phyloP scores from a whole-genome alignment of 2,113 vertebrate species.

The Hemibagrus wyckioides region DNA sequence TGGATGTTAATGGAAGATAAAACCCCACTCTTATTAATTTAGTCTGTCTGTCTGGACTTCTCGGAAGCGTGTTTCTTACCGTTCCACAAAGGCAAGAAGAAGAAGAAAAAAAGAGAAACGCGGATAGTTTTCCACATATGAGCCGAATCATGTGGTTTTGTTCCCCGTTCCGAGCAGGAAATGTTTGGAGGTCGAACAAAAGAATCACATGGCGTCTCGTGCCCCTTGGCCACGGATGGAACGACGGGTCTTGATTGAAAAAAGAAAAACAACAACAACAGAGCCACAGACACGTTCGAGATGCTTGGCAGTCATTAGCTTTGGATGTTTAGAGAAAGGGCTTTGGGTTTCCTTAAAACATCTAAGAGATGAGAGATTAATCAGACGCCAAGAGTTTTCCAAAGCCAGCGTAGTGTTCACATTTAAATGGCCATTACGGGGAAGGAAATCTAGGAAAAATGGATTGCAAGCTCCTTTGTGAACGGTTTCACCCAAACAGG shows the following conservation, averaged over 20 bases:
- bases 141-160: slow-evolving; percentile 48
- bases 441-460: slow-evolving; percentile 1
- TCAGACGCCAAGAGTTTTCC: background rate
- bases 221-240: slow-evolving; percentile 28
- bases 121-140: slow-evolving; percentile 51
- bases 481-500: background rate
- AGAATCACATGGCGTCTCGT: slow-evolving; percentile 50
- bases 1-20: slow-evolving; percentile 31
- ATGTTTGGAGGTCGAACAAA: slow-evolving; percentile 57
- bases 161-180: slow-evolving; percentile 50
- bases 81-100: slow-evolving; percentile 30
- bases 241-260: slow-evolving; percentile 48
- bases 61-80: slow-evolving; percentile 37
- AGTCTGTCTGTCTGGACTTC: slow-evolving; percentile 41
- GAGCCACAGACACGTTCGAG: slow-evolving; percentile 45
- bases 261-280: slow-evolving; percentile 53
- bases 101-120: no score
- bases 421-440: background rate
- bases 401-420: background rate
- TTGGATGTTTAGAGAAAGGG: slow-evolving; percentile 9
- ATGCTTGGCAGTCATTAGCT: slow-evolving; percentile 13
- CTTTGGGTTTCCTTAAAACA: slow-evolving; percentile 2
- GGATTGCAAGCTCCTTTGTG: background rate
- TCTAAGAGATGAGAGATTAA: background rate
- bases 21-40: slow-evolving; percentile 13